phyloP scores from a whole-genome alignment of 2,113 vertebrate genomes.

The Coptodon rendalli region DNA sequence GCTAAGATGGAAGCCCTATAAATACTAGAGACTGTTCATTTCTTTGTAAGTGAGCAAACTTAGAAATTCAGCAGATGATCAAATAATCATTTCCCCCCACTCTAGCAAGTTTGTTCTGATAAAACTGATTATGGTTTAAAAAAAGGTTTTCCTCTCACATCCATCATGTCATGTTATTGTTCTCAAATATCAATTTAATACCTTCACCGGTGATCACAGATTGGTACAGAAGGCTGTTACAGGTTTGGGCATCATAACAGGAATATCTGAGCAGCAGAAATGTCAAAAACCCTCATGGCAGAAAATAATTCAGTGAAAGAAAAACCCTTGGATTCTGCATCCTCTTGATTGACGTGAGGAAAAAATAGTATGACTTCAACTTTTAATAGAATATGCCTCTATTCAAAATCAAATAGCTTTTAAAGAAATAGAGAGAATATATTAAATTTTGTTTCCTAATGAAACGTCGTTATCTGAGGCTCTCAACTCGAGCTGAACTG shows the following conservation, averaged over 20 bases:
- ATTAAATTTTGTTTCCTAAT: not conserved
- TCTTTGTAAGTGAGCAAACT: not conserved
- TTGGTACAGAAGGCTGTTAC: not conserved
- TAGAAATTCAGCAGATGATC: not conserved
- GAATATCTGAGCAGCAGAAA: not conserved
- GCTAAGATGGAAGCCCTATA: not conserved
- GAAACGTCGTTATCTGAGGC: not conserved
- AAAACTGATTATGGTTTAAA: too few species aligned
- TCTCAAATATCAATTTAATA: not conserved
- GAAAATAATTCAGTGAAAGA: not conserved
- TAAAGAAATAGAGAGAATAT: not conserved
- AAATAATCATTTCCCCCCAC: not conserved
- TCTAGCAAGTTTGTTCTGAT: too few species aligned
- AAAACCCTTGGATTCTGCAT: not conserved
- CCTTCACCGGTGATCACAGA: not conserved
- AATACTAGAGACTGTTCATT: not conserved
- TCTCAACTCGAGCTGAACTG: not conserved
- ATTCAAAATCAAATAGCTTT: not conserved
- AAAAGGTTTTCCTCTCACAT: not conserved
- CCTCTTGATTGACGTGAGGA: not conserved
- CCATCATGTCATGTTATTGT: not conserved
- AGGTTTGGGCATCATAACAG: not conserved
- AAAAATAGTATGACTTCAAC: not conserved
- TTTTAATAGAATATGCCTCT: not conserved
- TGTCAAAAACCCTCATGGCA: not conserved